These are phyloP conservation scores for Heliothis virescens DNA, from an alignment of 1,140 invertebrate species.

Conservation along the genomic window DNA sequence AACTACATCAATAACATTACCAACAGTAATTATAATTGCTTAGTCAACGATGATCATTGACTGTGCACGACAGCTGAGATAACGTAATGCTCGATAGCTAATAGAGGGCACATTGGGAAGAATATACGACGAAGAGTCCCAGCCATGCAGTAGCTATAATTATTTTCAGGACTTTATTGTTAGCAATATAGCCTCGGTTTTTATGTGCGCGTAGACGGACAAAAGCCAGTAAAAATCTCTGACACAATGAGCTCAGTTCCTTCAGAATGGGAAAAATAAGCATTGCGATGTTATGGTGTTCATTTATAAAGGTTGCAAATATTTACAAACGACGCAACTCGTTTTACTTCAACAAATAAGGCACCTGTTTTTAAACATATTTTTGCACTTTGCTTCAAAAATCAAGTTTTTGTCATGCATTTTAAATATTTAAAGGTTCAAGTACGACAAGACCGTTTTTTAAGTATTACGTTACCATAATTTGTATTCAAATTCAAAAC, in stretches of 20 bases:
- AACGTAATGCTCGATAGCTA: background rate
- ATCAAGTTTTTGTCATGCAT: conserved; percentile 14
- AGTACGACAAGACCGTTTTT: background rate
- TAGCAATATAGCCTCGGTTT: conserved; percentile 4
- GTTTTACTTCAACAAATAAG: conserved; percentile 26
- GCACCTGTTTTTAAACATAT: conserved; percentile 28
- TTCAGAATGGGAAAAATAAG: conserved; percentile 32
- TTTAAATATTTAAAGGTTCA: conserved; percentile 8
- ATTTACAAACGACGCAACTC: conserved; percentile 8
- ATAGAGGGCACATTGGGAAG: background rate
- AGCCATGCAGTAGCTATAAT: conserved; percentile 7
- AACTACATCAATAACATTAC: conserved; percentile 5
- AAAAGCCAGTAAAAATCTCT: conserved; percentile 3
- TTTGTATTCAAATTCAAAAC: conserved; percentile 13
- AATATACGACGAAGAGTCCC: background rate
- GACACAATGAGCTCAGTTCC: conserved; percentile 33
- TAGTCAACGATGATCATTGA: conserved; percentile 16
- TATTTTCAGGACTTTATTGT: conserved; percentile 27
- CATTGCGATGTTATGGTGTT: conserved; percentile 11
- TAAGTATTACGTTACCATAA: background rate
- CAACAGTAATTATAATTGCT: conserved; percentile 11
- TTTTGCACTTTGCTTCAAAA: conserved; percentile 34
- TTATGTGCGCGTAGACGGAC: conserved; percentile 6
- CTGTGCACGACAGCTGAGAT: background rate
- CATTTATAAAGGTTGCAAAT: conserved; percentile 34